These are phyloP conservation scores for Zaprionus davidi DNA, from an alignment of 1,140 invertebrate species.

Conservation along the genomic window DNA sequence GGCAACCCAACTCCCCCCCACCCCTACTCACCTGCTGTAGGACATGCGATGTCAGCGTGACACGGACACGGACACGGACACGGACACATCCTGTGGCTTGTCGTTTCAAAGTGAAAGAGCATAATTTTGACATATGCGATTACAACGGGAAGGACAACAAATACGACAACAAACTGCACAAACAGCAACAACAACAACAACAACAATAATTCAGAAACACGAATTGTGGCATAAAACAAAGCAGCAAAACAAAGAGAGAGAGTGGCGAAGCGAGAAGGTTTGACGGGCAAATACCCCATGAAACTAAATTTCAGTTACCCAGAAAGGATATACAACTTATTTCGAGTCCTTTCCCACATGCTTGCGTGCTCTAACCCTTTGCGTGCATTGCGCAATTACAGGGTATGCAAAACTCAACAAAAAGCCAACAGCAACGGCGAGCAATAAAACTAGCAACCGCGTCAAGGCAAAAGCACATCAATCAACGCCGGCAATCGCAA, in stretches of 20 bases:
- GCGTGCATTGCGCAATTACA: neutral
- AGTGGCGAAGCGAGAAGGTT: neutral
- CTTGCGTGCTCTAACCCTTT: neutral
- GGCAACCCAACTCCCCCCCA: too few species aligned
- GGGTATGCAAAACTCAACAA: constrained; percentile 58
- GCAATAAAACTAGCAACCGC: constrained; percentile 78
- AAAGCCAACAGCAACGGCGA: constrained; percentile 19
- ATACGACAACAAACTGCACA: constrained; percentile 27
- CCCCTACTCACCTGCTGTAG: neutral
- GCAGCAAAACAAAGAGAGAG: constrained; percentile 6
- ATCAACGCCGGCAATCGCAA: constrained; percentile 56
- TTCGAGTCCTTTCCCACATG: neutral
- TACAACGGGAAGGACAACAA: constrained; percentile 55
- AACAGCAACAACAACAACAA: constrained; percentile 29
- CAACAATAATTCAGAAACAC: constrained; percentile 15
- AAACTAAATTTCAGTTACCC: neutral
- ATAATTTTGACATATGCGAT: constrained; percentile 82
- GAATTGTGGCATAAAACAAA: constrained; percentile 57
- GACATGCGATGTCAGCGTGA: constrained; percentile 54
- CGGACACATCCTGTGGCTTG: constrained; percentile 56
- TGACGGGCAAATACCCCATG: neutral
- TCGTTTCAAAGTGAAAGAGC: constrained; percentile 70
- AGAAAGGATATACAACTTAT: neutral
- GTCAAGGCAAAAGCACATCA: constrained; percentile 75
- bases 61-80: constrained; percentile 57